A percentile compares a stretch with the other conserved stretches of the same genome.
phyloP scores from a whole-genome alignment of 2,888 invertebrate species.

The Aricia artaxerxes region DNA sequence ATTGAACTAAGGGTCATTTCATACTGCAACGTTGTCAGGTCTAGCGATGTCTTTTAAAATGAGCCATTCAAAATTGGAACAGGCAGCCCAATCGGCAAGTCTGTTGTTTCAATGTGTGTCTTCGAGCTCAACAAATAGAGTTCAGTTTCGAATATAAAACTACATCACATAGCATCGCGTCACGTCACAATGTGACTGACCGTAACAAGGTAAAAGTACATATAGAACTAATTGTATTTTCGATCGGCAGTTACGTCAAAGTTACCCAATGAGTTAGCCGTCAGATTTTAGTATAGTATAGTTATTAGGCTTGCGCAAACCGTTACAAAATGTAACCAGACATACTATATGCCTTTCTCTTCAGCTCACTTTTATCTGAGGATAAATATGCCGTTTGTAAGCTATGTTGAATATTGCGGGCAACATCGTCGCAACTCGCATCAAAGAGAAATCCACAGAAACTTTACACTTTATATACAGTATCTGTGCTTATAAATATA shows the following conservation, averaged over 20 bases:
- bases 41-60: neutral
- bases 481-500: no score
- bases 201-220: neutral
- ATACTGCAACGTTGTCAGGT: neutral
- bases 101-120: neutral
- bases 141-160: neutral
- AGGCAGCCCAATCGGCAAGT: neutral
- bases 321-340: neutral
- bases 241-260: neutral
- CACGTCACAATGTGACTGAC: neutral
- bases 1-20: neutral
- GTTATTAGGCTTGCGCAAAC: slow-evolving; percentile 2
- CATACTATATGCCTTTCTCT: slow-evolving; percentile 15
- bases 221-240: slow-evolving; percentile 3
- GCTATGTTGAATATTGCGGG: neutral
- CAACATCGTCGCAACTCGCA: no score
- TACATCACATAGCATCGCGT: neutral
- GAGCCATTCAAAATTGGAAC: neutral
- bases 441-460: no score
- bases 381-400: neutral
- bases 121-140: neutral
- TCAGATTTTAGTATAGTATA: slow-evolving; percentile 9
- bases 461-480: no score
- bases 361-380: slow-evolving; percentile 3
- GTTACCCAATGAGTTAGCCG: neutral